Conservation (phyloP, 2,888 invertebrate genomes). For the Melolontha melolontha region DNA sequence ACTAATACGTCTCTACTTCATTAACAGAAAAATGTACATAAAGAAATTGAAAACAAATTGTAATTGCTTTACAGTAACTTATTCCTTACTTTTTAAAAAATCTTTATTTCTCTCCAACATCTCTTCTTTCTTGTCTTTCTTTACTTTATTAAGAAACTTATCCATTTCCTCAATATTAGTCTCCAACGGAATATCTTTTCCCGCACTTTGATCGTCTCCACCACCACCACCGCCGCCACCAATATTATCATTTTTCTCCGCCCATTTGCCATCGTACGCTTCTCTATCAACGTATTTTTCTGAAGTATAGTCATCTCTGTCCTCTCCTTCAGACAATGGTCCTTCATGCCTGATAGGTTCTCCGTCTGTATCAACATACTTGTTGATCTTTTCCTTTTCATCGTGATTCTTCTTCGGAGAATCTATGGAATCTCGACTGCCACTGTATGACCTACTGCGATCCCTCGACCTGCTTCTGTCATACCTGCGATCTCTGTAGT, state of each 20-base stretch:
- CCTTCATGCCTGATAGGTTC: slow-evolving; percentile 68
- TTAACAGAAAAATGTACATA: slow-evolving; percentile 17
- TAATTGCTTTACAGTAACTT: slow-evolving; percentile 25
- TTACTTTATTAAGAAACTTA: slow-evolving; percentile 69
- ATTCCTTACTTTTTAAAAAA: slow-evolving; percentile 62
- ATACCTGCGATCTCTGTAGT: slow-evolving; percentile 75
- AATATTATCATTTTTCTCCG: slow-evolving; percentile 68
- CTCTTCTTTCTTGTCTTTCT: slow-evolving; percentile 71
- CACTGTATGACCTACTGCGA: slow-evolving; percentile 66
- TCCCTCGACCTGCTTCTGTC: slow-evolving; percentile 72
- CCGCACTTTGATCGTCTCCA: slow-evolving; percentile 46
- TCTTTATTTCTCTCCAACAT: slow-evolving; percentile 69
- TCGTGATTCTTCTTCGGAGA: slow-evolving; percentile 50
- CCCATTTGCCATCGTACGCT: slow-evolving; percentile 76
- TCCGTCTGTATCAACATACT: slow-evolving; percentile 66
- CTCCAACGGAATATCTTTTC: slow-evolving; percentile 58
- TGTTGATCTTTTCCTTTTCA: slow-evolving; percentile 72
- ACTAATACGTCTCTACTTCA: slow-evolving; percentile 31
- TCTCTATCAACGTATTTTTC: slow-evolving; percentile 71
- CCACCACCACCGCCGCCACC: slow-evolving; percentile 48
- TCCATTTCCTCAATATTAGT: slow-evolving; percentile 69
- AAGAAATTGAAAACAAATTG: slow-evolving; percentile 26
- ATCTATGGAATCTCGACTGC: slow-evolving; percentile 63
- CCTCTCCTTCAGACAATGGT: slow-evolving; percentile 71
- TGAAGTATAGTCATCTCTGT: slow-evolving; percentile 67